phyloP scores from a whole-genome alignment of 2,113 vertebrate species.

The Neolamprologus variostigma region DNA sequence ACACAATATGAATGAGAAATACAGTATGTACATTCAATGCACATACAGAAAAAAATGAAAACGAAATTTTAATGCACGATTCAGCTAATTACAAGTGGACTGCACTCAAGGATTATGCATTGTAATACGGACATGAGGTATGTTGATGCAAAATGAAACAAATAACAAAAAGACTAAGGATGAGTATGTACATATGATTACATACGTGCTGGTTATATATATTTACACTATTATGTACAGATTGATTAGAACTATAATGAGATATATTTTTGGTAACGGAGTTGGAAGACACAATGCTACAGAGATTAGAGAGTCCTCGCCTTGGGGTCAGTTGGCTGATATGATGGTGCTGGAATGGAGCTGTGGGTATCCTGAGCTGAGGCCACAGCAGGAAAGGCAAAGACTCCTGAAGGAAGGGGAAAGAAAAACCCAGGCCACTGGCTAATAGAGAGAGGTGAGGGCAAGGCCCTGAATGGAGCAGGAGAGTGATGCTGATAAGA shows the following conservation, averaged over 20 bases:
- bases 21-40: conserved; percentile 27
- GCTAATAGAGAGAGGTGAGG: conserved; percentile 17
- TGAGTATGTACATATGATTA: conserved; percentile 51
- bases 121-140: conserved; percentile 39
- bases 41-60: conserved; percentile 2
- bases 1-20: conserved; percentile 16
- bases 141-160: conserved; percentile 23
- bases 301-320: conserved; percentile 63
- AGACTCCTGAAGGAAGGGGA: conserved; percentile 40
- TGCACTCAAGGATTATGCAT: conserved; percentile 15
- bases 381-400: conserved; percentile 49
- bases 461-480: conserved; percentile 14
- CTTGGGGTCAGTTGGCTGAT: conserved; percentile 46
- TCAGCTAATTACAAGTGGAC: conserved; percentile 1
- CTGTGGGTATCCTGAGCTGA: conserved; percentile 35
- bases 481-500: conserved; percentile 3
- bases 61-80: not conserved
- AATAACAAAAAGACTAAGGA: conserved; percentile 4
- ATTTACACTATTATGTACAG: conserved; percentile 48
- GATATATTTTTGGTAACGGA: conserved; percentile 47
- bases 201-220: conserved; percentile 57
- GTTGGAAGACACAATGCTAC: conserved; percentile 59
- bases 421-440: conserved; percentile 46
- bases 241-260: conserved; percentile 23
- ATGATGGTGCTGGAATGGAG: conserved; percentile 22